These are phyloP conservation scores for Sebastes nivosus DNA, from an alignment of 2,797 vertebrate species.

Conservation along the genomic window DNA sequence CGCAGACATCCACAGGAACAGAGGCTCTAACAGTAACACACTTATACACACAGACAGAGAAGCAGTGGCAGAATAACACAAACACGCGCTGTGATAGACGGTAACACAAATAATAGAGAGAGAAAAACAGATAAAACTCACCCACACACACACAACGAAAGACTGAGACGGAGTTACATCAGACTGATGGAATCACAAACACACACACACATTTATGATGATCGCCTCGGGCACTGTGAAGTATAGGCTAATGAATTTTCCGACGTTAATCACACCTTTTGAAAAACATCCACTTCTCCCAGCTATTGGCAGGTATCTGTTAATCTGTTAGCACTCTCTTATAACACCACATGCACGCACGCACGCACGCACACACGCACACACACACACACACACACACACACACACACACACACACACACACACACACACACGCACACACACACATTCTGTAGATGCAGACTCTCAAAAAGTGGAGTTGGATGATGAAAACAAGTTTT, in stretches of 20 bases:
- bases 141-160: neutral
- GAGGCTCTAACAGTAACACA: neutral
- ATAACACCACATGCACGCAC: no score
- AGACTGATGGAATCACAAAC: neutral
- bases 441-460: neutral
- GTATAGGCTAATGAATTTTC: conserved; percentile 53
- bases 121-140: conserved; percentile 10
- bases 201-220: neutral
- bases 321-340: conserved; percentile 26
- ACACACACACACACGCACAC: neutral
- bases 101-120: neutral
- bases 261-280: conserved; percentile 52
- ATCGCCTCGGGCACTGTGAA: conserved; percentile 32
- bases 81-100: conserved; percentile 1
- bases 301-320: conserved; percentile 39
- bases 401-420: neutral
- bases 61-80: neutral
- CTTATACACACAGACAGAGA: neutral
- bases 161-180: conserved; percentile 16
- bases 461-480: neutral
- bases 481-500: conserved; percentile 24
- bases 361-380: neutral
- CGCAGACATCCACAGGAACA: neutral
- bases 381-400: neutral
- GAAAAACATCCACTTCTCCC: conserved; percentile 38